Evolutionary conservation across 2,797 vertebrate genomes (phyloP).

Genomic region (Tokudaia tokunoshimensis): DNA sequence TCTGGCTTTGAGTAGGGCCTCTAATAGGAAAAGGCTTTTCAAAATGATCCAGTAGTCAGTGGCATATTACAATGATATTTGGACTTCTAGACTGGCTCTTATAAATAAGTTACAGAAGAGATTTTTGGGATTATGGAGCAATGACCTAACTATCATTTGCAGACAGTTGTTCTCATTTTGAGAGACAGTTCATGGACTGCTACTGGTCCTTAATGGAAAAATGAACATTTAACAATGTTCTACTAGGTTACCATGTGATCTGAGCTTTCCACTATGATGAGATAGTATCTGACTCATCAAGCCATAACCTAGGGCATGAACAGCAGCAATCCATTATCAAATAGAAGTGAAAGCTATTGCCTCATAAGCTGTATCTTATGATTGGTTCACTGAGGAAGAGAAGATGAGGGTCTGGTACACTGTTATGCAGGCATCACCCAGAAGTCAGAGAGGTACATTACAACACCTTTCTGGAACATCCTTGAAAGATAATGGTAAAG

Average conservation of each 20-base stretch:
- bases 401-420: not conserved
- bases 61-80: not conserved
- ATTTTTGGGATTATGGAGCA: not conserved
- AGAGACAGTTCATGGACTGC: not conserved
- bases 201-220: not conserved
- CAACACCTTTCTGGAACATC: not conserved
- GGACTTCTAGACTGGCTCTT: not conserved
- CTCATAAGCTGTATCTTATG: not conserved
- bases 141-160: not conserved
- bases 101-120: not conserved
- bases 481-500: not conserved
- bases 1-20: not conserved
- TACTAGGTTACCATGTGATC: not conserved
- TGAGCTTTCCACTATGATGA: not conserved
- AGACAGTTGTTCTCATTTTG: not conserved
- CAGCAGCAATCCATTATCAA: not conserved
- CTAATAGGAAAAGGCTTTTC: not conserved
- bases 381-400: not conserved
- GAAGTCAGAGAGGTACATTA: not conserved
- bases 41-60: not conserved
- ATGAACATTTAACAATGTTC: not conserved
- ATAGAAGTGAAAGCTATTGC: not conserved
- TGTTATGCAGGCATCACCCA: not conserved
- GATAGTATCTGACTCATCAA: not conserved
- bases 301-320: not conserved